Evolutionary conservation across 2,888 invertebrate species (phyloP).

Genomic region (Cerastis leucographa): DNA sequence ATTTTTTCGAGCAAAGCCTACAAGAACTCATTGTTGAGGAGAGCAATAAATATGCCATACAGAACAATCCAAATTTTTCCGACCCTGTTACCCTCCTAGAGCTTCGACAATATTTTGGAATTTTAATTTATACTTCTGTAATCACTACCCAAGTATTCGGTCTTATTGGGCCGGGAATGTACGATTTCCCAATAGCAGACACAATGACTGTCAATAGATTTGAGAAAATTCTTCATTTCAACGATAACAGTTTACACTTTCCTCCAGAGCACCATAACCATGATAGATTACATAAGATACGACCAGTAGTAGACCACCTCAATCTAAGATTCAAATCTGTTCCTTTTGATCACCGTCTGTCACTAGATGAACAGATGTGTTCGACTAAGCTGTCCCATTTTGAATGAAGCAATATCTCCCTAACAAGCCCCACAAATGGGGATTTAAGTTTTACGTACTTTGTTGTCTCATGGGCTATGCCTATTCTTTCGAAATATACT

Average conservation of each 20-base stretch:
- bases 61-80: conserved; percentile 11
- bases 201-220: conserved; percentile 9
- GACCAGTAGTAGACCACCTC: conserved; percentile 12
- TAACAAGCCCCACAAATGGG: background rate
- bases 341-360: conserved; percentile 12
- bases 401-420: conserved; percentile 16
- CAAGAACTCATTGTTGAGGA: background rate
- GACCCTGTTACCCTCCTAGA: conserved; percentile 9
- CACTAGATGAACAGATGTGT: conserved; percentile 7
- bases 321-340: background rate
- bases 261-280: background rate
- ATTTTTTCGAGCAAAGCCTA: conserved; percentile 2
- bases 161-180: conserved; percentile 5
- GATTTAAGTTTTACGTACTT: conserved; percentile 3
- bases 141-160: conserved; percentile 6
- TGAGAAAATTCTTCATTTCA: conserved; percentile 14
- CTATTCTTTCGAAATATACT: background rate
- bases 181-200: conserved; percentile 19
- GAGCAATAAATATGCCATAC: conserved; percentile 21
- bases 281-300: conserved; percentile 2
- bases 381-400: background rate
- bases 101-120: conserved; percentile 10
- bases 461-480: background rate
- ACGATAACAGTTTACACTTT: conserved; percentile 7
- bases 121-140: conserved; percentile 20